A percentile compares a stretch with the other conserved stretches of the same genome.
Evolutionary conservation across 2,888 invertebrate species (phyloP).

Genomic region (Melieria crassipennis): DNA sequence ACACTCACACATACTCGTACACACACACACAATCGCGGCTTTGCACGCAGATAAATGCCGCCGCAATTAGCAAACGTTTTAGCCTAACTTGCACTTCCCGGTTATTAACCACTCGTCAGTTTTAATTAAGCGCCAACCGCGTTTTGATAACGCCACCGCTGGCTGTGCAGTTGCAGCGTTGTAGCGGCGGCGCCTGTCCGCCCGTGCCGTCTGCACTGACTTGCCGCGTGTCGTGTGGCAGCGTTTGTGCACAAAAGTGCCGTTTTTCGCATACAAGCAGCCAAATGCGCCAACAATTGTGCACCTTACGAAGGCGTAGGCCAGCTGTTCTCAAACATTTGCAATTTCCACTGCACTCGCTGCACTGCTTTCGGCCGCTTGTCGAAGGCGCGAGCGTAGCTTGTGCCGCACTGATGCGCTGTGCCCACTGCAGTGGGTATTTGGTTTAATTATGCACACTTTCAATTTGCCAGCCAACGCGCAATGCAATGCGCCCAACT

Average conservation of each 20-base stretch:
- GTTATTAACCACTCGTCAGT: constrained; percentile 54
- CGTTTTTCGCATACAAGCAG: too few species aligned
- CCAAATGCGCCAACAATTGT: too few species aligned
- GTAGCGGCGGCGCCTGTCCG: not conserved
- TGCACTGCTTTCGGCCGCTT: not conserved
- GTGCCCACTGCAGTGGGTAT: not conserved
- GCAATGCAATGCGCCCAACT: not conserved
- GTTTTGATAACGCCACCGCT: constrained; percentile 39
- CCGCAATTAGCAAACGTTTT: constrained; percentile 32
- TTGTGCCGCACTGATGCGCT: not conserved
- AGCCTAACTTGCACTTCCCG: constrained; percentile 44
- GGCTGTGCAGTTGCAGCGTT: not conserved
- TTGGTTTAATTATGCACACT: constrained; percentile 27
- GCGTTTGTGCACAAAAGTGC: too few species aligned
- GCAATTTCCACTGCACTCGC: not conserved
- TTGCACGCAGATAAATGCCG: constrained; percentile 29
- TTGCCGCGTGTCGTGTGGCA: not conserved
- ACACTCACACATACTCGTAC: too few species aligned
- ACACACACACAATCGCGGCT: not conserved
- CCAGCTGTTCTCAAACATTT: too few species aligned
- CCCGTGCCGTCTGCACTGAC: constrained; percentile 15
- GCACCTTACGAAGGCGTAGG: too few species aligned
- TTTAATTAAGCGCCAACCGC: constrained; percentile 50
- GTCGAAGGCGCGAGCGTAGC: not conserved
- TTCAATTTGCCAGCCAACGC: constrained; percentile 2